Evolutionary conservation across 2,888 invertebrate species (phyloP), one percentile per base, ranked within the genome.

Genomic region (Belgica antarctica): DNA sequence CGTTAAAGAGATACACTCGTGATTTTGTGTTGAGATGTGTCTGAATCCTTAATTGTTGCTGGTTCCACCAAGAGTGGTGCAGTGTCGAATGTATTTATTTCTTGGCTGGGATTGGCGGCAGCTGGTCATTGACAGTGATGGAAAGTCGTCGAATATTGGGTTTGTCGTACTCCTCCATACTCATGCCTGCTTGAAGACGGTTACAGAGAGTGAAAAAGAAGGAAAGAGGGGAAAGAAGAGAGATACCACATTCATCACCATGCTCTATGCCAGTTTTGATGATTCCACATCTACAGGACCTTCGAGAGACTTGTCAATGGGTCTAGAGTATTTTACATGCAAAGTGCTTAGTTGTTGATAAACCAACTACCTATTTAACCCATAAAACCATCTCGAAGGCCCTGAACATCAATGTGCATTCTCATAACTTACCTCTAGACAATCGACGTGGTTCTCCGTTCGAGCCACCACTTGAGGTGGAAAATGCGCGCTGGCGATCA

Each of bases 101-200:
- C 69, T 77, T 83, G 4, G 31, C 52, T 5, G 19, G 34, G 89
- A 92, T 92, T 88, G 79, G 88, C 87, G 57, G 89, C 63, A 74
- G 71, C 61, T 69, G 71, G 47, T 75, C 74, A 73, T 76, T 79
- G 71, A 78, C 78, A 70, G 84, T 87, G 74, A 89, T 85, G 72
- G 89, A 89, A 72, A 89, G 84, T 57, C 89, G 84, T 72, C 89
- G 82, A 74, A 89, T 88, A 79, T 92, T 89, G 41, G 90, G 90
- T 76, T 87, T 87, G 81, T 90, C 90, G 78, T 90, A 90, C 77
- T 90, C 90, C 76, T 90, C 90, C 90, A 90, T 90, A 72, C 88
- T 88, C 84, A 90, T 87, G 71, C 85, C 70, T 70, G 59, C 31
- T 66, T 66, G 31, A 52, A 52, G 22, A 52, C 4, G 19, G 52